phyloP scores from a whole-genome alignment of 1,140 invertebrate genomes.

The Pollicipes pollicipes region DNA sequence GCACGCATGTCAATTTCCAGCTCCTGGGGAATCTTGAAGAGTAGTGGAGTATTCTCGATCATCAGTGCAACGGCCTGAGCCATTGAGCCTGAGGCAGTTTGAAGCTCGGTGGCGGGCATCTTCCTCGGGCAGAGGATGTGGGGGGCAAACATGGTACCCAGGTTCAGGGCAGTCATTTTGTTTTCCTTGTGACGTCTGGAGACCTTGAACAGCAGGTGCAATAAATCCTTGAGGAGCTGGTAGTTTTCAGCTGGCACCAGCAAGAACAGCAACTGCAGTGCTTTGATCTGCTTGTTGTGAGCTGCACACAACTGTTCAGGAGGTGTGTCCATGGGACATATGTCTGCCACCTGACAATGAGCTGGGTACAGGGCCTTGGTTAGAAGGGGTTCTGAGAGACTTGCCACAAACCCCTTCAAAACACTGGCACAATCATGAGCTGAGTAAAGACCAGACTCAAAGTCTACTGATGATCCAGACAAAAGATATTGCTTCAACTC shows the following conservation, averaged over 20 bases:
- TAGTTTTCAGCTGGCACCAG: conserved; percentile 57
- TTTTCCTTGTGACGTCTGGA: conserved; percentile 50
- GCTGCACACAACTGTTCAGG: conserved; percentile 9
- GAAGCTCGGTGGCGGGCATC: conserved; percentile 44
- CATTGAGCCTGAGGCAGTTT: conserved; percentile 50
- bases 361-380: conserved; percentile 73
- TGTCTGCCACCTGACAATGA: conserved; percentile 59
- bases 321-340: conserved; percentile 9
- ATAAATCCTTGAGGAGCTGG: conserved; percentile 49
- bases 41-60: conserved; percentile 46
- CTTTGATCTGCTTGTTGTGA: conserved; percentile 38
- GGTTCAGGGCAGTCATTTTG: conserved; percentile 71
- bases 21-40: conserved; percentile 50
- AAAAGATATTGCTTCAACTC: conserved; percentile 53
- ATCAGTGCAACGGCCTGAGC: conserved; percentile 66
- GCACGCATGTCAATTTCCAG: conserved; percentile 12
- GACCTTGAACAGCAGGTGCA: conserved; percentile 54
- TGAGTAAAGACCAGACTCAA: conserved; percentile 50
- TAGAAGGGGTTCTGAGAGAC: conserved; percentile 68
- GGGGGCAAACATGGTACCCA: conserved; percentile 78
- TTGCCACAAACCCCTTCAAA: conserved; percentile 66
- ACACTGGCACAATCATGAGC: conserved; percentile 85
- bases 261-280: conserved; percentile 60
- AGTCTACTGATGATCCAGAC: conserved; percentile 43
- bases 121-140: conserved; percentile 78